Evolutionary conservation across 2,113 vertebrate genomes (phyloP).

Genomic region (Cynopterus brachyotis): DNA sequence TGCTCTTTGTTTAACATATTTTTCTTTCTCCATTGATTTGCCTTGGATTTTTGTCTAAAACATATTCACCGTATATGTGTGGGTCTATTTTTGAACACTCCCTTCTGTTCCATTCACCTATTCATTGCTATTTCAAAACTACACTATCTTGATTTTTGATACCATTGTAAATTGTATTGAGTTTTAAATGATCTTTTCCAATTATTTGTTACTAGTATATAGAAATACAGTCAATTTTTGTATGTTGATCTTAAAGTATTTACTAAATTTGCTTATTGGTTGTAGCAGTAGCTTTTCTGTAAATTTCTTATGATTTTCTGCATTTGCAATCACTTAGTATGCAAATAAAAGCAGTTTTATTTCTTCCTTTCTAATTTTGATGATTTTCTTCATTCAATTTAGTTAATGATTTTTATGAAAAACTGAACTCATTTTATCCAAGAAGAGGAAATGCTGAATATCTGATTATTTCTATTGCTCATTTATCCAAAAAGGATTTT

Average conservation of each 20-base stretch:
- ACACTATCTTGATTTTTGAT: background rate
- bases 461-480: background rate
- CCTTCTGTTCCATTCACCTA: background rate
- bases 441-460: background rate
- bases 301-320: background rate
- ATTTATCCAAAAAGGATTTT: background rate
- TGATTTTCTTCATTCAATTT: background rate
- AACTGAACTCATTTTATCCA: background rate
- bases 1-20: background rate
- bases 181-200: background rate
- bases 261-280: background rate
- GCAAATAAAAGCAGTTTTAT: background rate
- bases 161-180: background rate
- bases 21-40: background rate
- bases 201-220: background rate
- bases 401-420: background rate
- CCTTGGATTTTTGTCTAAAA: background rate
- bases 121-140: background rate
- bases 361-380: slow-evolving; percentile 25
- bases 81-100: background rate
- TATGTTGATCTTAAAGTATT: background rate
- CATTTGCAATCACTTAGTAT: background rate
- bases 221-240: background rate
- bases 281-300: background rate
- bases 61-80: background rate